Conservation (phyloP, 30 jellyfish, hydroid and myxozoan genomes). For the Aurelia sp. region DNA sequence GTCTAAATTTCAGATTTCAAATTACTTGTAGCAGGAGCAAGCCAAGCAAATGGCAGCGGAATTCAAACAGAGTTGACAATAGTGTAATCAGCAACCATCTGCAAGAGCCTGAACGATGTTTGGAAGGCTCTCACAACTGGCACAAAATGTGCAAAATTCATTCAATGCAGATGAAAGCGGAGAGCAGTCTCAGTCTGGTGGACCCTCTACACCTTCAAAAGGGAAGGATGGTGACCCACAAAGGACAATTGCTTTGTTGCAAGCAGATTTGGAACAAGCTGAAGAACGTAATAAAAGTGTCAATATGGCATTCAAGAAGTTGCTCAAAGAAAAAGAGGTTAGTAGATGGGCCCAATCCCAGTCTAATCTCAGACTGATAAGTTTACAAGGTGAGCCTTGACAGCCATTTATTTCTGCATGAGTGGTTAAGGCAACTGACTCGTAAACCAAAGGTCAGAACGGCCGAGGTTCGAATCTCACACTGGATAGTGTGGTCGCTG, state of each 20-base stretch:
- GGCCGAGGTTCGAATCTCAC: no score
- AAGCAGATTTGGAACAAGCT: slow-evolving; percentile 74
- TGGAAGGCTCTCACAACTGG: slow-evolving; percentile 71
- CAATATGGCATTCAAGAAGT: slow-evolving; percentile 75
- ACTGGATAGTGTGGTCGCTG: no score
- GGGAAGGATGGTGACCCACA: slow-evolving; percentile 5
- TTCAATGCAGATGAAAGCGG: slow-evolving; percentile 57
- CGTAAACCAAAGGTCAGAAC: no score
- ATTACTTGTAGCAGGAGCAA: no score
- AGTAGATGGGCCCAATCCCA: neutral
- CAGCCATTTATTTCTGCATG: no score
- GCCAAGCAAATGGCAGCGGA: no score
- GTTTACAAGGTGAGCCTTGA: no score
- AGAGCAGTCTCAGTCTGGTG: neutral
- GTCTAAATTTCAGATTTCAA: no score
- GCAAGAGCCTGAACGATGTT: slow-evolving; percentile 11
- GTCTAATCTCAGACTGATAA: no score
- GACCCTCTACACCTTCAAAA: neutral
- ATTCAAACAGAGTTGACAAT: no score
- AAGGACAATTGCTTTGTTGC: slow-evolving; percentile 57
- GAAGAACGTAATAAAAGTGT: slow-evolving; percentile 81
- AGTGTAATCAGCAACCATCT: no score
- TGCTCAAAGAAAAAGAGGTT: slow-evolving; percentile 85
- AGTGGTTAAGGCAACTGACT: no score
- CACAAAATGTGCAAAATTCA: slow-evolving; percentile 67